Evolutionary conservation across 2,797 vertebrate genomes (phyloP), one percentile per base, ranked within the genome.

Genomic region (Enteromius fasciolatus): DNA sequence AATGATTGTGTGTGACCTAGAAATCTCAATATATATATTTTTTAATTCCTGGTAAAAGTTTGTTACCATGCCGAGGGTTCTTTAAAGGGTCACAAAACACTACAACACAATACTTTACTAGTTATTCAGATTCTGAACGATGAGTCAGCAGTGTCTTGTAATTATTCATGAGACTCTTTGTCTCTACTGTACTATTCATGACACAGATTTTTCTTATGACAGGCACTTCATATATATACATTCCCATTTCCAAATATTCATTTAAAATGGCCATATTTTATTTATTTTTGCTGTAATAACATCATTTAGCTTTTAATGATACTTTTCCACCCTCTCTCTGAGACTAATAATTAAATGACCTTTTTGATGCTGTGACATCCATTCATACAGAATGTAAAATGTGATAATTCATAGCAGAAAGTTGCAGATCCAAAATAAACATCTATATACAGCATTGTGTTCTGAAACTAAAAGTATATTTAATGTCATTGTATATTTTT

Each of bases 1-100:
- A 39, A 36, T 23, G 5, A 67, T 41, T 72, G 6, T 73, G 20
- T 39, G 59, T 69, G 77, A 39, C 77, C 57, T 66, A 28, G 25
- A 75, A 48, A 36, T 57, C 67, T 20, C 25, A 41, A 41, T 41
- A 69, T 33, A 69, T 33, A 0, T n/a, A 4, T 69, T 11, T 5
- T 72, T 78, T 23, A 0, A 14, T 20, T 54, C 44, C 28, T 50
- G 54, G 4, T 14, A 48, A 59, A 70, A 28, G 4, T 44, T 28
- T 72, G 68, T 48, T 50, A 20, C 25, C 25, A 63, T 17, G 66
- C 50, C 5, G 3, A 57, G 12, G 23, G 15, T 10, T 61, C 54
- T 33, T 48, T 18, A 52, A 57, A 44, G 6, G n/a, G 31, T 23
- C 33, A 59, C 25, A 17, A 20, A 44, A 25, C 18, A 41, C 70